phyloP scores from a whole-genome alignment of 2,797 vertebrate genomes.

The Galagoides demidoff region DNA sequence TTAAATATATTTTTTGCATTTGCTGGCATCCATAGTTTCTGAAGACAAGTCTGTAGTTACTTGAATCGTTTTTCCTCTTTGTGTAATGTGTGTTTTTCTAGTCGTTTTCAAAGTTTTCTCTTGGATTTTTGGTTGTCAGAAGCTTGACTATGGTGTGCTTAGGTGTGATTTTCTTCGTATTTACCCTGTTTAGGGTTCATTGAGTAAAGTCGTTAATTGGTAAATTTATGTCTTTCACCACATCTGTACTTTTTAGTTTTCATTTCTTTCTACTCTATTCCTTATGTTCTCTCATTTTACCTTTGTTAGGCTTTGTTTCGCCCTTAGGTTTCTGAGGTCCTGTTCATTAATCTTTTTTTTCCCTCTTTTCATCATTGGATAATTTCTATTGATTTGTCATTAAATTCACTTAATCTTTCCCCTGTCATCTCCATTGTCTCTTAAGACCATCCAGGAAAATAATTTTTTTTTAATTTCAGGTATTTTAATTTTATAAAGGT shows the following conservation, averaged over 20 bases:
- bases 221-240: neutral
- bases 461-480: neutral
- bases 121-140: constrained; percentile 20
- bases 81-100: neutral
- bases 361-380: neutral
- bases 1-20: neutral
- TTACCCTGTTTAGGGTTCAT: neutral
- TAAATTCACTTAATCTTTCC: neutral
- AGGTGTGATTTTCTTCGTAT: neutral
- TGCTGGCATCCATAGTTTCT: constrained; percentile 39
- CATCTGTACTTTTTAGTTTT: neutral
- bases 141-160: neutral
- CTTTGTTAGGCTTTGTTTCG: neutral
- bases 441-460: neutral
- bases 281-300: neutral
- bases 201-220: neutral
- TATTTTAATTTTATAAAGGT: neutral
- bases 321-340: neutral
- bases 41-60: neutral
- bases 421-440: neutral
- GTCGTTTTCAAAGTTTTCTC: neutral
- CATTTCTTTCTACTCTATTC: neutral
- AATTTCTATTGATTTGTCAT: neutral
- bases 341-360: neutral
- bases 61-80: neutral